phyloP scores from a whole-genome alignment of 2,888 invertebrate genomes.

The Pammene fasciana region DNA sequence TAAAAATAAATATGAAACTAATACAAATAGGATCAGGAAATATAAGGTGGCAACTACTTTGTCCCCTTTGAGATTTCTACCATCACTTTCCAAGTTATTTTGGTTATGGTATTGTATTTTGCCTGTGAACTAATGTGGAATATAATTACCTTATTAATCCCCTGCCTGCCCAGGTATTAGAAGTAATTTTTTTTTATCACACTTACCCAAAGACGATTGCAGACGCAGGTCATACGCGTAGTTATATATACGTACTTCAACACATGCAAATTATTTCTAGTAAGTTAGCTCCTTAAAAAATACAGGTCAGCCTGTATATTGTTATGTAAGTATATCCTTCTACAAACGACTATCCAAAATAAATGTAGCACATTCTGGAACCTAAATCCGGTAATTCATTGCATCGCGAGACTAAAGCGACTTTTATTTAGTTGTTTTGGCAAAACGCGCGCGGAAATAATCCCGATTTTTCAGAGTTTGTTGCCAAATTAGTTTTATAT shows the following conservation, averaged over 20 bases:
- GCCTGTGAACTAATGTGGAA: not conserved
- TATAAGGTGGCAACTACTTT: not conserved
- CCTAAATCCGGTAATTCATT: not conserved
- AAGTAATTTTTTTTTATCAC: too few species aligned
- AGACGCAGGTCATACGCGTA: too few species aligned
- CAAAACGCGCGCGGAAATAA: conserved; percentile 15
- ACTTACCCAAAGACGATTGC: too few species aligned
- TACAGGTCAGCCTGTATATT: too few species aligned
- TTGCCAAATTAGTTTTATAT: conserved; percentile 25
- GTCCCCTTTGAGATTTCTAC: not conserved
- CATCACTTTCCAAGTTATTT: not conserved
- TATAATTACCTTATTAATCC: not conserved
- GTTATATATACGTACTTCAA: too few species aligned
- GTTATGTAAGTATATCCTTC: not conserved
- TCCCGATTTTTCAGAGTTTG: not conserved
- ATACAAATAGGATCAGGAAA: not conserved
- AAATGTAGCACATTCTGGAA: conserved; percentile 9
- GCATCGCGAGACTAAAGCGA: not conserved
- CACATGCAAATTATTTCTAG: too few species aligned
- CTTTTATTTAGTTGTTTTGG: conserved; percentile 25
- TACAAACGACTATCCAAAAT: not conserved
- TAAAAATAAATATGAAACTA: conserved; percentile 11
- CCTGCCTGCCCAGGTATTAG: too few species aligned
- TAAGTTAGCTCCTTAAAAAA: too few species aligned
- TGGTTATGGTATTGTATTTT: not conserved